These are phyloP conservation scores for Micrastur ruficollis DNA, from an alignment of 2,797 vertebrate species.

Conservation along the genomic window DNA sequence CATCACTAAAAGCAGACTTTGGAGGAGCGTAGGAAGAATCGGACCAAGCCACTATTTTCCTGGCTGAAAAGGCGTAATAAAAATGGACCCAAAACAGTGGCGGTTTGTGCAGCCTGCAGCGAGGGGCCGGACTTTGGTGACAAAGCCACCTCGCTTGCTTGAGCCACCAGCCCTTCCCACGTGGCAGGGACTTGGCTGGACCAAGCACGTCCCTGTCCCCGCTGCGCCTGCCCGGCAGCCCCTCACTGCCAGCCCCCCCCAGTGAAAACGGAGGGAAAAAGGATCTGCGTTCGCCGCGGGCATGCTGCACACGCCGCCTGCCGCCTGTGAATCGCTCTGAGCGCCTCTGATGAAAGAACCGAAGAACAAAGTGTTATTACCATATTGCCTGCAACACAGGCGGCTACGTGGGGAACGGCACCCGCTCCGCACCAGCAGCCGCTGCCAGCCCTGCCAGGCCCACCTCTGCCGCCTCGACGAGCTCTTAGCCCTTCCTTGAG, in stretches of 20 bases:
- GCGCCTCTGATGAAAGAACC: not conserved
- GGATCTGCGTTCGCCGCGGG: not conserved
- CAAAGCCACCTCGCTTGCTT: not conserved
- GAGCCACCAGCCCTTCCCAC: not conserved
- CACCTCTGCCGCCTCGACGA: not conserved
- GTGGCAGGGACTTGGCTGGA: not conserved
- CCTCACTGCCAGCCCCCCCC: not conserved
- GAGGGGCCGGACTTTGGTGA: not conserved
- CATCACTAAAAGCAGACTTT: not conserved
- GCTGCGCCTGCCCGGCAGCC: fast-evolving
- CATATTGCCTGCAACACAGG: not conserved
- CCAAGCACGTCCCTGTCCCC: not conserved
- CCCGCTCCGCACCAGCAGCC: not conserved
- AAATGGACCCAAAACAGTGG: not conserved
- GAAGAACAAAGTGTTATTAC: not conserved
- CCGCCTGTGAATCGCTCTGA: not conserved
- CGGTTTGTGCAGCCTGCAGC: not conserved
- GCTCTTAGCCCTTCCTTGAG: not conserved
- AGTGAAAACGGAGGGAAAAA: not conserved
- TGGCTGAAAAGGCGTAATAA: not conserved
- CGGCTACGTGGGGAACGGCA: not conserved
- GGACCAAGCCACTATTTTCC: not conserved
- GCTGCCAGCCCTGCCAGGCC: not conserved
- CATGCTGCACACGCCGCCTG: not conserved
- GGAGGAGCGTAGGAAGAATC: not conserved